Base-by-base conservation (phyloP, 2,113 vertebrate genomes). In the Cebidichthys violaceus region DNA sequence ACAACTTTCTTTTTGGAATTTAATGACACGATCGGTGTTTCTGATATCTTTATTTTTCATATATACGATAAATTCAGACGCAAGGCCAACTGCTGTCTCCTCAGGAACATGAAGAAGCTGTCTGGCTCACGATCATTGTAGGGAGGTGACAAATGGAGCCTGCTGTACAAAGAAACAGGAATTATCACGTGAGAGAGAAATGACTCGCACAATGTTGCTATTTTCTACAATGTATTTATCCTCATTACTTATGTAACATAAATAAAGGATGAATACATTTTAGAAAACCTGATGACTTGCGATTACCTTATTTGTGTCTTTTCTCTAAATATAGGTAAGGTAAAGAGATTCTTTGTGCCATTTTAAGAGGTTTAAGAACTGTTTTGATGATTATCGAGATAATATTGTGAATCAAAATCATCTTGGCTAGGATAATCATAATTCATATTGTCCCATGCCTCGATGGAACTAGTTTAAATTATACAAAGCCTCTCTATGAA, bases 401-500 rank as follows among this genome's bases (percentile, higher is more conserved):
- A 27, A 27, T 57, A 27, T 57, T 5, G 55, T 57, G 55, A 57
- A n/a, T 9, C 20, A 6, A n/a, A n/a, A 22, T 41, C 4, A 43
- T 15, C 14, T 45, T 45, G 43, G 14, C 14, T 17, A 4, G 4
- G 15, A 5, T 45, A 1, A 47, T 47, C 6, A 1, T 17, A 5
- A 18, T 22, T 54, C 52, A n/a, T 54, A n/a, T n/a, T 9, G 22
- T 54, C 9, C 55, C 55, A 29, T 59, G 24, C 55, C 5, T 29
- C 10, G 52, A 68, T 70, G 52, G 45, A n/a, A 75, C 43, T 62
- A 60, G n/a, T 66, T 65, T 43, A 66, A 70, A 82, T 59, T 43
- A 72, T 60, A 83, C 52, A 55, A 35, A 73, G 18, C 27, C 43
- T 72, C 54, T 60, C 54, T 67, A 37, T 43, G 13, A 72, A 72